Conservation (phyloP, 2,113 vertebrate genomes). For the Scomber colias region DNA sequence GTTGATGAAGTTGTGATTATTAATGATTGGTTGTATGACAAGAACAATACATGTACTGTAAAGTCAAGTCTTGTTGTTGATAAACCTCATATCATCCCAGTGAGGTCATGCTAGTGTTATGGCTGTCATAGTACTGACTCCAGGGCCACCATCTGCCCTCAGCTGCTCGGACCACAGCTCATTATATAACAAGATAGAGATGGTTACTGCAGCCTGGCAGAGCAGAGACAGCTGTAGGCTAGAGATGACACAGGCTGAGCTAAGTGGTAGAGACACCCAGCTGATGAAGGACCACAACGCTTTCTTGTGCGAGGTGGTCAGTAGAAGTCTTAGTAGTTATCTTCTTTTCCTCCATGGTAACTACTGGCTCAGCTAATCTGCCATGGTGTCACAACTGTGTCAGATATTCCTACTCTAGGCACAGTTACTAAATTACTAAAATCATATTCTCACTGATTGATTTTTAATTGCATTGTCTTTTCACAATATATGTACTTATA, state of each 20-base stretch:
- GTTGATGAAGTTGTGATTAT: background rate
- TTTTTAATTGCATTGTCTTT: too few relatives aligned
- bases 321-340: background rate
- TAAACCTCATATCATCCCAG: background rate
- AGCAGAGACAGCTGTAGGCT: background rate
- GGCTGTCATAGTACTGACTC: slow-evolving; percentile 17
- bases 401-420: too few relatives aligned
- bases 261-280: slow-evolving; percentile 16
- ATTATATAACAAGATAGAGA: slow-evolving; percentile 49
- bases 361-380: too few relatives aligned
- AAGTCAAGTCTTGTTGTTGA: slow-evolving; percentile 8
- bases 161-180: slow-evolving; percentile 44
- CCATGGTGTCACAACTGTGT: too few relatives aligned
- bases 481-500: too few relatives aligned
- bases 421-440: too few relatives aligned
- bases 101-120: slow-evolving; percentile 46
- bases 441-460: too few relatives aligned
- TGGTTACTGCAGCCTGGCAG: slow-evolving; percentile 21
- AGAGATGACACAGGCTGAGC: slow-evolving; percentile 23
- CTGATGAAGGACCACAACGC: background rate
- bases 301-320: slow-evolving; percentile 1
- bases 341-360: too few relatives aligned
- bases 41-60: slow-evolving; percentile 19
- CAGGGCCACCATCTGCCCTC: slow-evolving; percentile 49
- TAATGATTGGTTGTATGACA: background rate